These are phyloP conservation scores for Daphoenositta chrysoptera DNA, from an alignment of 2,113 vertebrate species.

Conservation along the genomic window DNA sequence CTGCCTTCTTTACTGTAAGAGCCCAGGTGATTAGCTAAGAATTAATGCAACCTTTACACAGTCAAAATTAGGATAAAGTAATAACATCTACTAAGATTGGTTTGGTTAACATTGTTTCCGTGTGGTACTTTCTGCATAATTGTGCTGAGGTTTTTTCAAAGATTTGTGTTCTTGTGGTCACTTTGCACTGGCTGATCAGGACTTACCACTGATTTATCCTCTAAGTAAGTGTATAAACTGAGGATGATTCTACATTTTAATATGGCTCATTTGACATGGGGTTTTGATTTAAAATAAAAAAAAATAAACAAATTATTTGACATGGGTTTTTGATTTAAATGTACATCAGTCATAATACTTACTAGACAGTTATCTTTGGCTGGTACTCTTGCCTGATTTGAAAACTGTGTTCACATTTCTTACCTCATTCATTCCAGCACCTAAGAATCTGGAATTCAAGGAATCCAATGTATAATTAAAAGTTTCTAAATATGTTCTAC, in stretches of 20 bases:
- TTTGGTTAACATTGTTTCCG: background rate
- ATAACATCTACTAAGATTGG: background rate
- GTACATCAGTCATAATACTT: background rate
- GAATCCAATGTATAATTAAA: background rate
- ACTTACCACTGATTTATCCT: background rate
- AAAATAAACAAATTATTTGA: too few species aligned
- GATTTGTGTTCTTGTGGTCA: background rate
- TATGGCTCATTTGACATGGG: accelerated
- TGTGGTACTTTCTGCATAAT: background rate
- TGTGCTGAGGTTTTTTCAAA: background rate
- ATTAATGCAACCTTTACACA: background rate
- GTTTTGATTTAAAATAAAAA: background rate
- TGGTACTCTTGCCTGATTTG: background rate
- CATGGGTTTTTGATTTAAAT: background rate
- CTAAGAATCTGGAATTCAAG: background rate
- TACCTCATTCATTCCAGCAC: background rate
- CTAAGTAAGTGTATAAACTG: background rate
- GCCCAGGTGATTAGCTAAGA: background rate
- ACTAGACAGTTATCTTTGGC: background rate
- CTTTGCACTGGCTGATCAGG: background rate
- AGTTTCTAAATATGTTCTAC: background rate
- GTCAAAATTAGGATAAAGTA: background rate
- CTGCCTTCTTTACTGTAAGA: background rate
- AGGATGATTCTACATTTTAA: background rate
- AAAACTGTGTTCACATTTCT: background rate